Conservation (phyloP, 2,888 invertebrate genomes). For the Alloscopus bannaensis region DNA sequence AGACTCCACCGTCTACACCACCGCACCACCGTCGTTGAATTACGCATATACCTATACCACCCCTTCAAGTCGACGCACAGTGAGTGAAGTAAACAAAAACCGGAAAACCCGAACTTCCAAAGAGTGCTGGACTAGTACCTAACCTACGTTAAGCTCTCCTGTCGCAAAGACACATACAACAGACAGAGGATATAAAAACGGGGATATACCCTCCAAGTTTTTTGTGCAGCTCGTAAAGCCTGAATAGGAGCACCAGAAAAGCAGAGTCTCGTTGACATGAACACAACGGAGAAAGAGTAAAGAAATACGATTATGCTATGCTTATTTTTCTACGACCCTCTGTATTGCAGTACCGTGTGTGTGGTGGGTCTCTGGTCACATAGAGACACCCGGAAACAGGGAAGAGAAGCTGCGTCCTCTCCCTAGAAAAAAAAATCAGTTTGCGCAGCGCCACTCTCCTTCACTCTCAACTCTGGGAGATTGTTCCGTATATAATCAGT, state of each 20-base stretch:
- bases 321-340: not conserved
- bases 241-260: not conserved
- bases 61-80: not conserved
- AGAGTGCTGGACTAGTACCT: not conserved
- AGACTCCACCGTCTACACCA: not conserved
- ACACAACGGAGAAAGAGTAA: not conserved
- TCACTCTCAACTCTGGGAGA: too few relatives aligned
- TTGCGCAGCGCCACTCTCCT: slow-evolving; percentile 36
- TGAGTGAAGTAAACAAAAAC: not conserved
- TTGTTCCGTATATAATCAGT: too few relatives aligned
- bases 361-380: not conserved
- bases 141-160: not conserved
- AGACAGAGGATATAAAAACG: too few relatives aligned
- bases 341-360: not conserved
- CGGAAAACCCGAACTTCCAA: not conserved
- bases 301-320: not conserved
- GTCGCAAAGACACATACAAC: too few relatives aligned
- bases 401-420: slow-evolving; percentile 58
- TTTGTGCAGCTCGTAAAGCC: not conserved
- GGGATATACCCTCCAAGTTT: too few relatives aligned
- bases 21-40: not conserved
- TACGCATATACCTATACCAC: not conserved
- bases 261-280: not conserved
- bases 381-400: slow-evolving; percentile 53
- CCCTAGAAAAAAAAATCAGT: slow-evolving; percentile 37